Conservation (phyloP, 2,797 vertebrate genomes). For the Eurystomus glaucurus region DNA sequence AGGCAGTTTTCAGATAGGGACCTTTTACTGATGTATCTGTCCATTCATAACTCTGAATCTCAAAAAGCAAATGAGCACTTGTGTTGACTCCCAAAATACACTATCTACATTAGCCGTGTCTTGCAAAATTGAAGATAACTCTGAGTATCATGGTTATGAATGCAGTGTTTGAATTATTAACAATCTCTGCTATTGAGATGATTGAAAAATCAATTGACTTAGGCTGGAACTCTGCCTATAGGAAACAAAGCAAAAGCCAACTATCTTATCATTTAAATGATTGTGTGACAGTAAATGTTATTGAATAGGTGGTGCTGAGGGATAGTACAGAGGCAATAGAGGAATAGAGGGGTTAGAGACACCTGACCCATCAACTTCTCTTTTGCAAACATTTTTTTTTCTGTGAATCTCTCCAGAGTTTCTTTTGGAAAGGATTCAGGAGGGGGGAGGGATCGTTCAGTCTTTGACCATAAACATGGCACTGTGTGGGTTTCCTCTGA, state of each 20-base stretch:
- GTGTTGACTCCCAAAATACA: background rate
- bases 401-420: background rate
- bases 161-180: background rate
- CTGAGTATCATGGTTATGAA: background rate
- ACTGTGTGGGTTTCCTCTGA: background rate
- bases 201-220: background rate
- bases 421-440: background rate
- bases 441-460: background rate
- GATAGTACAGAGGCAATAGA: background rate
- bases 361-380: background rate
- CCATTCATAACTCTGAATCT: background rate
- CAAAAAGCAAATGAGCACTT: background rate
- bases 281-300: background rate
- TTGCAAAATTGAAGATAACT: background rate
- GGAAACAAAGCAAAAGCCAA: background rate
- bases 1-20: background rate
- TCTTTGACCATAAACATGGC: background rate
- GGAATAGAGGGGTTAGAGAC: background rate
- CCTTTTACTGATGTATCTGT: background rate
- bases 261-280: background rate
- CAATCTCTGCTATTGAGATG: background rate
- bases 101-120: background rate
- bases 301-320: background rate
- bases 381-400: background rate
- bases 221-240: background rate